Evolutionary conservation across 2,888 invertebrate genomes (phyloP), one percentile per base, ranked within the genome.

Genomic region (Eudemis profundana): DNA sequence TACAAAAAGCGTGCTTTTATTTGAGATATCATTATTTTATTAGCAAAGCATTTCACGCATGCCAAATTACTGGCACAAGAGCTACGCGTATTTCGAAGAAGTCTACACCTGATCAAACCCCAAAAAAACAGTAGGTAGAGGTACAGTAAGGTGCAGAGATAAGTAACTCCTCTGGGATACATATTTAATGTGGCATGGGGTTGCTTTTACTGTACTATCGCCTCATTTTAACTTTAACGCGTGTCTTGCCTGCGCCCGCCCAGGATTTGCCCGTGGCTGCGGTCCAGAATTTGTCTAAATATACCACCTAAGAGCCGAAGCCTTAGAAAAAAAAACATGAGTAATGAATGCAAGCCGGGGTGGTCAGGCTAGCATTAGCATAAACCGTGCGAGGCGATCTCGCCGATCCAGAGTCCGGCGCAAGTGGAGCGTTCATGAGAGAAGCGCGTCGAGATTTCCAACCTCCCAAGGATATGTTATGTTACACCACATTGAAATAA

Each of bases 281-380:
- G 21, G 14, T 3, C 14, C 47, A 47, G 15, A 15, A 27, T 23
- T 29, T 33, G 46, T 29, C 46, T 14, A 33, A 19, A 59, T 33
- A 23, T 23, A 46, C 33, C 27, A 42, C 14, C 56, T 29, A 33
- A 57, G 57, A 46, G 12, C 33, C n/a, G n/a, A n/a, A 23, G 33
- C 10, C 15, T 33, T 47, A 49, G 17, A 36, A 46, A 56, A 29
- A 33, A 46, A 46, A 19, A n/a, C 49, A 53, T 12, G 70, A 72
- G 72, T 81, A 80, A 79, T 79, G 74, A 75, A 78, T 78, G 75
- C 78, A 74, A 70, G 60, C 46, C 73, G 78, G 81, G 84, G 84
- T 85, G 88, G 89, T 85, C 88, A 86, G 77, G 74, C 72, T 70
- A 66, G 64, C 74, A 89, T 89, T 90, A 84, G 84, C 89, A 90